Evolutionary conservation across 2,113 vertebrate genomes (phyloP).

Genomic region (Rallus limicola): DNA sequence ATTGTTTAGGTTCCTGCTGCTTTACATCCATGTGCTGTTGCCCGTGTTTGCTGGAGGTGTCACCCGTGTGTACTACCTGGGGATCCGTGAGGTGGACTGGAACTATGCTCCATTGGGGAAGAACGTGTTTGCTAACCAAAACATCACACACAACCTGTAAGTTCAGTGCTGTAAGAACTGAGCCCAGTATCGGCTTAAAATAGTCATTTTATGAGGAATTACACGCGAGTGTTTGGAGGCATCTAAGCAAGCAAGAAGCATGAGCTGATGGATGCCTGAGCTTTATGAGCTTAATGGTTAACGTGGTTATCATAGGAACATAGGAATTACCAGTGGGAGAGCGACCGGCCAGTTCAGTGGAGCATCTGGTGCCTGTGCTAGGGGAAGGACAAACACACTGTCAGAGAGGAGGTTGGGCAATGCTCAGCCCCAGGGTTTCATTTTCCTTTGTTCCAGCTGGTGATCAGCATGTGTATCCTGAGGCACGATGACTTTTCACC

Average conservation of each 20-base stretch:
- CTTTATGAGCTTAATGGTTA: constrained; percentile 46
- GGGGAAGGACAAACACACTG: not conserved
- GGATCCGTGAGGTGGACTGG: constrained; percentile 71
- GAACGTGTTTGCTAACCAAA: constrained; percentile 50
- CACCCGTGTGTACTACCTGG: constrained; percentile 75
- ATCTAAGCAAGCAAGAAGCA: constrained; percentile 5
- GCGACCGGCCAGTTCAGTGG: not conserved
- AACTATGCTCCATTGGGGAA: constrained; percentile 74
- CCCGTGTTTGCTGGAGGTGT: not conserved
- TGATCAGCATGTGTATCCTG: not conserved
- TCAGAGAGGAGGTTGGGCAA: not conserved
- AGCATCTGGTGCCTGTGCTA: not conserved
- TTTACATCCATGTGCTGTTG: constrained; percentile 11
- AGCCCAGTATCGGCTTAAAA: not conserved
- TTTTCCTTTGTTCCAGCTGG: not conserved
- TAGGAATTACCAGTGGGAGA: not conserved
- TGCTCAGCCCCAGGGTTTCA: not conserved
- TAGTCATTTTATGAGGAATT: not conserved
- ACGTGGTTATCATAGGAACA: not conserved
- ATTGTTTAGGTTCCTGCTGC: not conserved
- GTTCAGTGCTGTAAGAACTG: not conserved
- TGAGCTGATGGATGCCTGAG: not conserved
- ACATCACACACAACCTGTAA: constrained; percentile 46
- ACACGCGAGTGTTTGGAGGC: not conserved
- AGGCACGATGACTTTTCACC: not conserved